phyloP scores from a whole-genome alignment of 1,140 invertebrate genomes.

The Plectus sambesii region DNA sequence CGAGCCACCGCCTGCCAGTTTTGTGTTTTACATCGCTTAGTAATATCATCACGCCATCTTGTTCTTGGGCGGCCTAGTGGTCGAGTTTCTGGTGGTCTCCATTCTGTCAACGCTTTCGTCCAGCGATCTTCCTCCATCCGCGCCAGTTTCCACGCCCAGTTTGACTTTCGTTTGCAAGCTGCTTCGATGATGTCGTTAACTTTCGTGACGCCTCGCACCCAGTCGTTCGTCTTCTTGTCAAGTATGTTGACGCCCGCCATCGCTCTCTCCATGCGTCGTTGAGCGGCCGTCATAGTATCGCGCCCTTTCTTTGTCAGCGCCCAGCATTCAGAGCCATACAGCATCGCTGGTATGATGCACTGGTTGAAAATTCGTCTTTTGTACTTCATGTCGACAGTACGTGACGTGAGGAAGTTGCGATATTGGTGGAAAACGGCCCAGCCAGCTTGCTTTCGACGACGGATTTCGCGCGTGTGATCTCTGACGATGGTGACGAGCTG shows the following conservation, averaged over 20 bases:
- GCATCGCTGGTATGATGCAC: constrained; percentile 13
- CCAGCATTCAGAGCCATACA: constrained; percentile 15
- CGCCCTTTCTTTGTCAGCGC: constrained; percentile 7
- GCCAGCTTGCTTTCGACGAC: constrained; percentile 4
- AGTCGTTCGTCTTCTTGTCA: neutral
- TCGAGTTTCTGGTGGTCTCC: too few species aligned
- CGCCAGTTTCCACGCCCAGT: too few species aligned
- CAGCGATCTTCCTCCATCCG: too few species aligned
- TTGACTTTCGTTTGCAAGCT: constrained; percentile 8
- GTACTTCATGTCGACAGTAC: constrained; percentile 11
- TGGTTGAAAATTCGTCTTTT: constrained; percentile 13
- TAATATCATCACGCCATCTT: too few species aligned
- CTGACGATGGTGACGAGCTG: constrained; percentile 6
- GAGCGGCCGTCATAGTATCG: neutral
- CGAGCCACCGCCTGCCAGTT: too few species aligned
- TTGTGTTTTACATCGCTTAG: too few species aligned
- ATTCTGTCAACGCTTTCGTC: too few species aligned
- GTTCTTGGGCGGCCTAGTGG: too few species aligned
- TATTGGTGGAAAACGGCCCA: neutral
- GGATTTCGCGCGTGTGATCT: constrained; percentile 8
- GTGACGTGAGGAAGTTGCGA: constrained; percentile 2
- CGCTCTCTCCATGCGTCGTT: constrained; percentile 10
- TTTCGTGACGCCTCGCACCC: constrained; percentile 7
- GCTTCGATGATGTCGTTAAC: constrained; percentile 8
- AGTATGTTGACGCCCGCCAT: constrained; percentile 5